phyloP scores from a whole-genome alignment of 2,888 invertebrate species.

The Periphyllus acericola region DNA sequence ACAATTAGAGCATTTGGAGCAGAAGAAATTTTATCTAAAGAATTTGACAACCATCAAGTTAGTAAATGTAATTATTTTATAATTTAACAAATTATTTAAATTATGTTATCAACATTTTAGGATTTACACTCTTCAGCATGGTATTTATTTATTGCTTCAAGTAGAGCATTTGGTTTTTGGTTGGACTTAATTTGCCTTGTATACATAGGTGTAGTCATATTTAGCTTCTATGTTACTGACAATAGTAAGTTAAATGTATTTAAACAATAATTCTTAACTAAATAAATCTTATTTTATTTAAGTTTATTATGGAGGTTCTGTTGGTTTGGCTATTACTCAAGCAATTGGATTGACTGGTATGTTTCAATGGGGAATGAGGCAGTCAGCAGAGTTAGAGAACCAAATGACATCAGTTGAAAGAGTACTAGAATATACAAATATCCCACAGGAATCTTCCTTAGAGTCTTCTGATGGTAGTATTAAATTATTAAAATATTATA shows the following conservation, averaged over 20 bases:
- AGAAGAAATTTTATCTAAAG: not conserved
- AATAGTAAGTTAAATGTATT: constrained; percentile 59
- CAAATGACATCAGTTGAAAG: constrained; percentile 92
- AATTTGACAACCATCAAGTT: not conserved
- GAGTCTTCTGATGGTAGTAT: constrained; percentile 63
- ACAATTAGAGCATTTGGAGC: not conserved
- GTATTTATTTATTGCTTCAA: constrained; percentile 88
- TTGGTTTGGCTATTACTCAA: constrained; percentile 83
- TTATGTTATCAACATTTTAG: not conserved
- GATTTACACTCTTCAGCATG: constrained; percentile 74
- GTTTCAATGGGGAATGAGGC: constrained; percentile 91
- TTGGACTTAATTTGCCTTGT: constrained; percentile 87
- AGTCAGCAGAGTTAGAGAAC: constrained; percentile 88
- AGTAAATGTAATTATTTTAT: not conserved
- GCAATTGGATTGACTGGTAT: constrained; percentile 81
- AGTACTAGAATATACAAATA: constrained; percentile 80
- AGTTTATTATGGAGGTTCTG: constrained; percentile 73
- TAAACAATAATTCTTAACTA: not conserved
- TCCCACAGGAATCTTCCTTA: constrained; percentile 71
- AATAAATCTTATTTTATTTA: not conserved
- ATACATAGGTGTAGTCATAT: constrained; percentile 86
- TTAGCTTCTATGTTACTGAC: constrained; percentile 78
- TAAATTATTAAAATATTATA: not conserved
- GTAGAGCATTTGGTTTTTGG: constrained; percentile 93
- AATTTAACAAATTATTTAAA: not conserved